Base-by-base conservation (phyloP, 2,888 invertebrate species). In the Arge pagana region DNA sequence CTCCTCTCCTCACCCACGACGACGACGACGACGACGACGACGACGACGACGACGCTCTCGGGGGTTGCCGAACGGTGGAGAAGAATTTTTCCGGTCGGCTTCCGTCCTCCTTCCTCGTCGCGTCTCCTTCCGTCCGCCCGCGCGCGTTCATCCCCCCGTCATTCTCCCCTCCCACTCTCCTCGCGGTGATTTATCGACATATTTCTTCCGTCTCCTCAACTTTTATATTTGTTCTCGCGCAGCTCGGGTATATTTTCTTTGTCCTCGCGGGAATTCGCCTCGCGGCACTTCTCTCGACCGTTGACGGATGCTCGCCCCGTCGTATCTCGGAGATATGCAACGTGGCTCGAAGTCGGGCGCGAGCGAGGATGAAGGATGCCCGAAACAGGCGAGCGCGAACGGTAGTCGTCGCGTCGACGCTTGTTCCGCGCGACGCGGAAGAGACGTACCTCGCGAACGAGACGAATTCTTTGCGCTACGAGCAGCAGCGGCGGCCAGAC, bases 141-240 rank as follows among this genome's bases (percentile, higher is more conserved):
- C n/a, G n/a, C n/a, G n/a, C n/a, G n/a, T n/a, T n/a, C n/a, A n/a
- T n/a, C n/a, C n/a, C n/a, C n/a, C n/a, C n/a, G n/a, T n/a, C n/a
- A n/a, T n/a, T n/a, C n/a, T n/a, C n/a, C n/a, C n/a, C n/a, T n/a
- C n/a, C n/a, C n/a, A n/a, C n/a, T n/a, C n/a, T n/a, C n/a, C n/a
- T n/a, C n/a, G n/a, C n/a, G n/a, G n/a, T n/a, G 65, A 68, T 65
- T 68, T 66, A 70, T 70, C 66, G 64, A 64, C 58, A 62, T 67
- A 68, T 66, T 70, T 66, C 65, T 64, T 60, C 61, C 53, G 51
- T 48, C 42, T 37, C 30, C 48, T 39, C 26, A 48, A 48, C 36
- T 23, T 52, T 52, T 52, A n/a, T n/a, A 52, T 52, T 52, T 52
- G 48, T 45, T 52, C 48, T 48, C 30, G 48, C 39, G 24, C 52